phyloP scores from a whole-genome alignment of 2,113 vertebrate genomes.

The Siniperca knerii region DNA sequence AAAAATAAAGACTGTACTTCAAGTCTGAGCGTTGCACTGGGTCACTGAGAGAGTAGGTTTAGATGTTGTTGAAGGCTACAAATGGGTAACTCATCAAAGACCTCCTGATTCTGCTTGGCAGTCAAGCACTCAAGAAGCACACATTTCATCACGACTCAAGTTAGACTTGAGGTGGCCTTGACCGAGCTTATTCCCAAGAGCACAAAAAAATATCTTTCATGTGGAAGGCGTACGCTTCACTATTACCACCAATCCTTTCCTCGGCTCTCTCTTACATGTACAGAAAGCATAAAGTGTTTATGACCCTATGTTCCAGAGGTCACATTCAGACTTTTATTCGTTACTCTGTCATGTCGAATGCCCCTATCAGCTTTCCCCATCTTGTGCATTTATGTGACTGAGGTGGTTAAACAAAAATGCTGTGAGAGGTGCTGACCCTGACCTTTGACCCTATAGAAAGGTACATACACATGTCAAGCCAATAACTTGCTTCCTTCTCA shows the following conservation, averaged over 20 bases:
- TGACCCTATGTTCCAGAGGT: constrained; percentile 72
- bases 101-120: constrained; percentile 54
- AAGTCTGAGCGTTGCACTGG: constrained; percentile 6
- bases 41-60: constrained; percentile 23
- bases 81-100: constrained; percentile 57
- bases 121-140: constrained; percentile 59
- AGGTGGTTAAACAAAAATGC: constrained; percentile 82
- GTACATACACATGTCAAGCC: constrained; percentile 78
- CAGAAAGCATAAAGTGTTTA: constrained; percentile 78
- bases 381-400: constrained; percentile 72
- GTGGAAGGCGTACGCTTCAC: constrained; percentile 49
- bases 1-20: constrained; percentile 47
- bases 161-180: constrained; percentile 70
- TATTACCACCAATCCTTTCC: constrained; percentile 50
- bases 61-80: constrained; percentile 60
- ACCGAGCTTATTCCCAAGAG: constrained; percentile 59
- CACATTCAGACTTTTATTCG: constrained; percentile 73
- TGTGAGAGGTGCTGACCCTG: constrained; percentile 72
- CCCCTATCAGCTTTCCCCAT: constrained; percentile 73
- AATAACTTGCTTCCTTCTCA: constrained; percentile 81
- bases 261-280: constrained; percentile 49
- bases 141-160: constrained; percentile 65
- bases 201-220: constrained; percentile 66
- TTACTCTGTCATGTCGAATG: constrained; percentile 76
- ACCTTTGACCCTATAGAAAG: constrained; percentile 70